These are phyloP conservation scores for Macaria notata DNA, from an alignment of 2,888 invertebrate species.

Conservation along the genomic window DNA sequence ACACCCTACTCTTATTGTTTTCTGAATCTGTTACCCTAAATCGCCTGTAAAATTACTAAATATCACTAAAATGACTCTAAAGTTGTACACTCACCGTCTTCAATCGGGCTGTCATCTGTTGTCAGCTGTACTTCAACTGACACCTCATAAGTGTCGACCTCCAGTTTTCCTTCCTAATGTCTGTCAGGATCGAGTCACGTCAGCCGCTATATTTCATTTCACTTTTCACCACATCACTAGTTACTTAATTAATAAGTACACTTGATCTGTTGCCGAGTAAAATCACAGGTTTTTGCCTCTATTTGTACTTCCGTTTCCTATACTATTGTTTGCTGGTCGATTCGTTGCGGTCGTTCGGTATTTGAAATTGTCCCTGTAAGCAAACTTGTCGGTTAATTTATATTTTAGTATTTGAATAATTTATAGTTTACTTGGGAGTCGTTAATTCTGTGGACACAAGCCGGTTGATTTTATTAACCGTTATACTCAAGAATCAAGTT, in stretches of 20 bases:
- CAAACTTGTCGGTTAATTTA: conserved; percentile 3
- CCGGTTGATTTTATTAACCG: neutral
- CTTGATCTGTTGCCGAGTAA: conserved; percentile 6
- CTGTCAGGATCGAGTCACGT: conserved; percentile 40
- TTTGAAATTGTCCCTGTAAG: conserved; percentile 12
- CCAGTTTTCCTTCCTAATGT: conserved; percentile 67
- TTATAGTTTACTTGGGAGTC: no score
- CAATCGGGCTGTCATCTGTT: conserved; percentile 78
- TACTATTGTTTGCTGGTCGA: conserved; percentile 4
- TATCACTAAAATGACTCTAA: no score
- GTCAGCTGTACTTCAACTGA: conserved; percentile 81
- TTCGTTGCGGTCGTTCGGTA: conserved; percentile 10
- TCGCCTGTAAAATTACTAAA: no score
- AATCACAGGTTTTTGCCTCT: neutral
- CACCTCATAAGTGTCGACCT: conserved; percentile 78
- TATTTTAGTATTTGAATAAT: neutral
- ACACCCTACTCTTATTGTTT: no score
- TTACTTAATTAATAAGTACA: conserved; percentile 14
- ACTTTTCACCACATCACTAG: conserved; percentile 26
- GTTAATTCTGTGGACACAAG: no score
- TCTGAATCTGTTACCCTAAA: no score
- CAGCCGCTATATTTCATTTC: conserved; percentile 44
- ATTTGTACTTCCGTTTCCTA: conserved; percentile 2
- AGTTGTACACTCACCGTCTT: conserved; percentile 64
- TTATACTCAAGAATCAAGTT: no score